phyloP scores from a whole-genome alignment of 2,888 invertebrate genomes.

The Dugesia japonica region DNA sequence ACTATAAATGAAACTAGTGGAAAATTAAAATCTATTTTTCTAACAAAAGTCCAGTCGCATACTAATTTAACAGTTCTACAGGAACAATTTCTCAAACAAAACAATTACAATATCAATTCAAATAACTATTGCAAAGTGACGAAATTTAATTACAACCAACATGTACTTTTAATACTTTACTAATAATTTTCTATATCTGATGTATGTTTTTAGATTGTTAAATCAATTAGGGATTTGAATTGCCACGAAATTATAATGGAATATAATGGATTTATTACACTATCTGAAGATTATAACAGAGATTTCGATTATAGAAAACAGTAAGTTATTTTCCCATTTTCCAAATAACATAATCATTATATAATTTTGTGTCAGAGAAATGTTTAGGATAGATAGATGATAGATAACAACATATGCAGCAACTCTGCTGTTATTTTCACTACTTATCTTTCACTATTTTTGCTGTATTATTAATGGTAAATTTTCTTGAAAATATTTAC shows the following conservation, averaged over 20 bases:
- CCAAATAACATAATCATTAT: no score
- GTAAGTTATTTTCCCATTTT: neutral
- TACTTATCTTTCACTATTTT: neutral
- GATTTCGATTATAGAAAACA: slow-evolving; percentile 27
- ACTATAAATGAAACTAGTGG: neutral
- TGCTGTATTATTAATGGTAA: no score
- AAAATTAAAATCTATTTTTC: neutral
- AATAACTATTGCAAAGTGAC: neutral
- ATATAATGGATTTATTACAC: slow-evolving; percentile 25
- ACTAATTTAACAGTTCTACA: neutral
- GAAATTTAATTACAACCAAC: neutral
- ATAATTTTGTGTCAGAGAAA: no score
- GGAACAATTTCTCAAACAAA: neutral
- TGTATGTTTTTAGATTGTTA: slow-evolving; percentile 11
- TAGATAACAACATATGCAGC: no score
- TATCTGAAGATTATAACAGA: slow-evolving; percentile 27
- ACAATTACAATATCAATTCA: neutral
- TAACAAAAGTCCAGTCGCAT: neutral
- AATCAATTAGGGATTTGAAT: slow-evolving; percentile 24
- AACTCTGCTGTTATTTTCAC: neutral
- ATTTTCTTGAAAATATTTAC: no score
- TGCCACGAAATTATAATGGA: slow-evolving; percentile 21
- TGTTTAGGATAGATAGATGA: no score
- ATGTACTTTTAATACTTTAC: no score
- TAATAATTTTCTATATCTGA: no score